Base-by-base conservation (phyloP, 2,113 vertebrate species). In the Semicossyphus pulcher region DNA sequence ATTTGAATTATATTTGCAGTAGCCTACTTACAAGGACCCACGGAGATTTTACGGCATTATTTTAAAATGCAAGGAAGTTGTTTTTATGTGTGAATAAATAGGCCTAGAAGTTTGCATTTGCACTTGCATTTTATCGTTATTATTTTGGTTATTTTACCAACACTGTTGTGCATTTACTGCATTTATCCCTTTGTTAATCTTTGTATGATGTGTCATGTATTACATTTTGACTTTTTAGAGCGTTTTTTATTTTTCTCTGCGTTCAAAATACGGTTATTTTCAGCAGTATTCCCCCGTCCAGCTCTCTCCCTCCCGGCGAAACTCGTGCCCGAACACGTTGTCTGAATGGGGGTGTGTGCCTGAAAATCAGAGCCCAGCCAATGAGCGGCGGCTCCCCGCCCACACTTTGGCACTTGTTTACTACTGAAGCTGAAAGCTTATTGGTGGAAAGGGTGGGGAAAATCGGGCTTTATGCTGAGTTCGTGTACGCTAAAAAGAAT, bases 241-340 rank as follows among this genome's bases (percentile, higher is more conserved):
- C 4, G 32, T 31, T 64, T 76, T 20, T 25, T 0, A 7, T 5
- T 3, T 4, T 0, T 20, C 10, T 76, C 71, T 21, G 4, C 11
- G 1, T 28, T 15, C 10, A 14, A 7, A 42, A 9, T 0, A 0
- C 0, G 48, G 11, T 58, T 39, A 28, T 81, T 77, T 67, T n/a
- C 36, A 3, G 23, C 39, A 2, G 10, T 12, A 15, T 8, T n/a
- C 9, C 21, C 54, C 3, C 29, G 34, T 63, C 52, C 63, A 7
- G 72, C 44, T 71, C 74, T 4, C 76, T 56, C 42, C 80, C 83
- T 86, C 86, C 83, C 83, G 83, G 90, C 8, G 26, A 89, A 86
- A 88, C 93, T 92, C 93, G 92, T 93, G 93, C 84, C 87, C 41
- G 82, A 88, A 94, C 93, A 94, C 93, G 92, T 94, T 93, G 92